Evolutionary conservation across 1,140 invertebrate genomes (phyloP).

Genomic region (Cepaea nemoralis): DNA sequence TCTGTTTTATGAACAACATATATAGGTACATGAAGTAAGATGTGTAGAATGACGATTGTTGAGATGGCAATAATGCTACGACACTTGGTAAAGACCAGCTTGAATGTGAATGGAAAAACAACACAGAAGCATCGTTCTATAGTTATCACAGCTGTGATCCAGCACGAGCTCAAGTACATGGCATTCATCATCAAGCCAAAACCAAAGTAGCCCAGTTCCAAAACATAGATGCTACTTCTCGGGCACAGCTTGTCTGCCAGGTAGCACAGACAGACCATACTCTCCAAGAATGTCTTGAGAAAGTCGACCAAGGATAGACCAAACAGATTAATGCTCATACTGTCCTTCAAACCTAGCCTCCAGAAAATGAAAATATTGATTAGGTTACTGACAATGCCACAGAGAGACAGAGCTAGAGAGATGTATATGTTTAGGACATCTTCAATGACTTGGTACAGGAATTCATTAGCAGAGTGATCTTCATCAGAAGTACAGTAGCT

Average conservation of each 20-base stretch:
- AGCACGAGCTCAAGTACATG: conserved; percentile 1
- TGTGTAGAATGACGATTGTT: not conserved
- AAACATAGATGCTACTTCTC: not conserved
- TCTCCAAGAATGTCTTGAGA: not conserved
- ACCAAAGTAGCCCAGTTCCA: not conserved
- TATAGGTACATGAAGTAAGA: not conserved
- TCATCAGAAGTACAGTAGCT: no score
- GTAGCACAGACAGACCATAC: not conserved
- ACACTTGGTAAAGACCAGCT: not conserved
- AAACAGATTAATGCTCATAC: conserved; percentile 3
- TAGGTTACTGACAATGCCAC: not conserved
- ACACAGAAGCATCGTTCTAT: conserved; percentile 20
- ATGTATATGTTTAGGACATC: not conserved
- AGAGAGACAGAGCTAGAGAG: not conserved
- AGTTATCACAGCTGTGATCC: conserved; percentile 20
- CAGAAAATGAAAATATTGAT: conserved; percentile 11
- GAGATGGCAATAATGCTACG: not conserved
- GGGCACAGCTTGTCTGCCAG: not conserved
- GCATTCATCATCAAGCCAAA: conserved; percentile 12
- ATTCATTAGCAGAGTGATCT: no score
- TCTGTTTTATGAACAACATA: not conserved
- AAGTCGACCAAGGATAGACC: not conserved
- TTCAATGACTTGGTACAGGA: not conserved
- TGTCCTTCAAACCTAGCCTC: not conserved
- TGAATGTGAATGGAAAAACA: conserved; percentile 2